Evolutionary conservation across 1,140 invertebrate genomes (phyloP), one percentile per base, ranked within the genome.

Genomic region (Phthorimaea operculella): DNA sequence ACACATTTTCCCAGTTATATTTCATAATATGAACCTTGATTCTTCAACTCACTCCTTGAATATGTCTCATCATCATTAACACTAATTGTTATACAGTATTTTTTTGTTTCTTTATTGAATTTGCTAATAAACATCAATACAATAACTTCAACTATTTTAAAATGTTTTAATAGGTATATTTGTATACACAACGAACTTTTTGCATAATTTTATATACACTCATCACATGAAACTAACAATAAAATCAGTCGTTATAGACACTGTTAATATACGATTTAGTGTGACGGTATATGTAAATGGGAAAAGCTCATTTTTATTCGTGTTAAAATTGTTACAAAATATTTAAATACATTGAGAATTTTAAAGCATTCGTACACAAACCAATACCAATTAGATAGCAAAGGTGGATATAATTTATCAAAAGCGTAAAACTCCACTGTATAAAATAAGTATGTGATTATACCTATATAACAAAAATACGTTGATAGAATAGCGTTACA

Each of bases 221-320:
- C 62, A 60, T 70, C 67, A 28, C 21, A 58, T 74, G 65, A 72
- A 72, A 64, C 72, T 81, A 76, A 74, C 66, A 62, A 77, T 74
- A 67, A 83, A 80, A 80, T 83, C 80, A 81, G 78, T 83, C 78
- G 64, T 77, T 69, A 72, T 66, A 76, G 74, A 81, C 70, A 72
- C 70, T 64, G 58, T 60, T 60, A 28, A 28, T n/a, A 28, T 28
- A 39, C 10, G 36, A n/a, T 57, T 62, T 59, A 58, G 59, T 68
- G 45, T 51, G 63, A 71, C 60, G 62, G 61, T 60, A 54, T 52
- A 33, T 39, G 11, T 14, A 47, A 52, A 55, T 50, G 58, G 57
- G 57, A 51, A 57, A 70, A 70, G 67, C 67, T 64, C 62, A 52
- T 53, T 53, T n/a, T 9, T n/a, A 39, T 52, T 4, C 49, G 16